These are phyloP conservation scores for Drosophila percnosoma DNA, from an alignment of 2,888 invertebrate genomes.

Conservation along the genomic window DNA sequence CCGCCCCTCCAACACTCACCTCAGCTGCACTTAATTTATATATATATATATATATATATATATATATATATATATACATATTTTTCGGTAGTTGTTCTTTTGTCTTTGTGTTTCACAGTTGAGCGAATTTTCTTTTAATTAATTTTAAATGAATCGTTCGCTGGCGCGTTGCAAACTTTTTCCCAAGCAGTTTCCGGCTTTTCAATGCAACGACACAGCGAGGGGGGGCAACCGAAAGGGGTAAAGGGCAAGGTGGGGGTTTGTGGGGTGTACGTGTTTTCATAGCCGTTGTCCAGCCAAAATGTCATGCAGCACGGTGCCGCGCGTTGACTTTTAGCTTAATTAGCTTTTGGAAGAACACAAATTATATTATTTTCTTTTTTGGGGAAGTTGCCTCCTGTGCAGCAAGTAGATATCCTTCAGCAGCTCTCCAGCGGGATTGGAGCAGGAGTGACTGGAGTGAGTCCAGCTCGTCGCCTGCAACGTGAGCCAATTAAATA, in stretches of 20 bases:
- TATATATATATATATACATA: slow-evolving; percentile 7
- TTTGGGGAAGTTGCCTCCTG: neutral
- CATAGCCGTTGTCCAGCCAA: slow-evolving; percentile 43
- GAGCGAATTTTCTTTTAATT: slow-evolving; percentile 81
- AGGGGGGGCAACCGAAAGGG: neutral
- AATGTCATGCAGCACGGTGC: slow-evolving; percentile 31
- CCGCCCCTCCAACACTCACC: neutral
- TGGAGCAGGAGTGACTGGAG: slow-evolving; percentile 3
- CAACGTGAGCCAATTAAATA: slow-evolving; percentile 62
- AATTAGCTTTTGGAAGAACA: slow-evolving; percentile 71
- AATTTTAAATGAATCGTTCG: slow-evolving; percentile 80
- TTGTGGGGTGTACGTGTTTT: neutral
- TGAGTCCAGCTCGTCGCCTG: slow-evolving; percentile 17
- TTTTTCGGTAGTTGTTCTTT: slow-evolving; percentile 65
- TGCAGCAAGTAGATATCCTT: slow-evolving; percentile 33
- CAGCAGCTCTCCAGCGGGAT: slow-evolving; percentile 14
- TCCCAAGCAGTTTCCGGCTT: slow-evolving; percentile 57
- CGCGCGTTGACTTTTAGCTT: slow-evolving; percentile 75
- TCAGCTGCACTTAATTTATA: slow-evolving; percentile 59
- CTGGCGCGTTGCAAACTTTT: slow-evolving; percentile 75
- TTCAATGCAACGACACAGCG: slow-evolving; percentile 30
- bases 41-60: neutral
- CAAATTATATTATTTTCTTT: slow-evolving; percentile 41
- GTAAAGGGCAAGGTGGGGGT: neutral
- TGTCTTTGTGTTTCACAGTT: slow-evolving; percentile 78